Base-by-base conservation (phyloP, 1,140 invertebrate species). In the Teleogryllus occipitalis region DNA sequence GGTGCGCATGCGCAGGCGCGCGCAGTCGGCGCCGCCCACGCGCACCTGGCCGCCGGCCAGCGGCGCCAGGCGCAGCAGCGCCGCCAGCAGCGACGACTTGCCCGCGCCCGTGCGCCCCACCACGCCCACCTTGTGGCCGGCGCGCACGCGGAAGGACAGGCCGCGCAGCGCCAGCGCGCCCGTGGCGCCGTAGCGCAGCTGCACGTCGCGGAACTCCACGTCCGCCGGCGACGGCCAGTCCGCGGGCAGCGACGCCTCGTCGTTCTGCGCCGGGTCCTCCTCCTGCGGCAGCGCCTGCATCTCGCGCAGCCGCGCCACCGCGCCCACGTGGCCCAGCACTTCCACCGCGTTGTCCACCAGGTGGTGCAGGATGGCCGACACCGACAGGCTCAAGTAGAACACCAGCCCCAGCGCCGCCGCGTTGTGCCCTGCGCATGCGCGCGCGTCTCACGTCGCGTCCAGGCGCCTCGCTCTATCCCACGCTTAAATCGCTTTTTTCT, bases 51-150 rank as follows among this genome's bases (percentile, higher is more conserved):
- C 87, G 22, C 83, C 83, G 22, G 78, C 81, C 0, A 87, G 79
- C 81, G 90, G 89, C 77, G 89, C 85, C 74, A 90, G 84, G 76
- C 89, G 84, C 81, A 90, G 89, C 76, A 90, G 81, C 10, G 87
- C 87, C 12, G 88, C 81, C 0, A 88, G 86, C 22, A 90, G 81
- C 14, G 88, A 88, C 8, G 87, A 88, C 79, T 90, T 90, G 2
- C 89, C 89, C 74, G 88, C 88, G 21, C 89, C 89, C 22, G 89
- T 90, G 76, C 89, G 82, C 21, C 89, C 89, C 72, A 90, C 87
- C 76, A 90, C 87, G 78, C 88, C 89, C 81, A 90, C 83, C 54
- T 65, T 65, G 54, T 65, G 18, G 10, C 54, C 54, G 10, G 10
- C 10, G 54, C 10, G 54, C 10, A 65, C 54, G 54, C 54, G 10